phyloP scores from a whole-genome alignment of 1,140 invertebrate genomes.

The Lasioglossum albipes region DNA sequence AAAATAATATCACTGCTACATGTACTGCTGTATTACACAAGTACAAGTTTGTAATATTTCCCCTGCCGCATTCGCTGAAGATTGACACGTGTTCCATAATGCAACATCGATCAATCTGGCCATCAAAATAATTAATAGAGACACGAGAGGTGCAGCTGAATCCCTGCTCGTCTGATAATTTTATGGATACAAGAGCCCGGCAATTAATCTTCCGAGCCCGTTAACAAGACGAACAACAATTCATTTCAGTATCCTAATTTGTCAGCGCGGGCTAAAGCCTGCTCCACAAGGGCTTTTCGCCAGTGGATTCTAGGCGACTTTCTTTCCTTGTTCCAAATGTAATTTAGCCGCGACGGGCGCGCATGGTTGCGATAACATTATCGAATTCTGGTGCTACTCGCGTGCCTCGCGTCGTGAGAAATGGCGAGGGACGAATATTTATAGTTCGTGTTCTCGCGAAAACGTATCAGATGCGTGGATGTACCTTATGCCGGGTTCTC shows the following conservation, averaged over 20 bases:
- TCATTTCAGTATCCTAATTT: conserved; percentile 1
- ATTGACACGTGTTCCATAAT: too few species aligned
- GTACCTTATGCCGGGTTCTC: conserved; percentile 61
- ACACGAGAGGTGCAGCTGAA: not conserved
- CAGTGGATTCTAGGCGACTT: conserved; percentile 1
- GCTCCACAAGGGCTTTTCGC: not conserved
- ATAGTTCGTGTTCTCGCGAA: conserved; percentile 53
- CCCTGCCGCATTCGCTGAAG: too few species aligned
- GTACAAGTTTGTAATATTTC: too few species aligned
- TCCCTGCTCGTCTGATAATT: not conserved
- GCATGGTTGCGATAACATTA: conserved; percentile 35
- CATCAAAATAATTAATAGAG: conserved; percentile 1
- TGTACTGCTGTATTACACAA: too few species aligned
- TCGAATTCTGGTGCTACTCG: conserved; percentile 30
- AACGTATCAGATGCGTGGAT: conserved; percentile 48
- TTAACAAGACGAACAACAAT: conserved; percentile 2
- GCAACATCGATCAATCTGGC: too few species aligned
- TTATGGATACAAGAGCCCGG: not conserved
- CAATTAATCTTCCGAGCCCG: not conserved
- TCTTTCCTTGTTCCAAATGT: conserved; percentile 25
- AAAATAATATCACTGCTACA: too few species aligned
- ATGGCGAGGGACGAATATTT: conserved; percentile 58
- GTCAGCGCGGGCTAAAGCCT: not conserved
- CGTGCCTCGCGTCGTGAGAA: conserved; percentile 29
- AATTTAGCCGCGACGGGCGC: conserved; percentile 25